Conservation (phyloP, 35 echinoderm and acorn worm species). For the Acanthaster planci region DNA sequence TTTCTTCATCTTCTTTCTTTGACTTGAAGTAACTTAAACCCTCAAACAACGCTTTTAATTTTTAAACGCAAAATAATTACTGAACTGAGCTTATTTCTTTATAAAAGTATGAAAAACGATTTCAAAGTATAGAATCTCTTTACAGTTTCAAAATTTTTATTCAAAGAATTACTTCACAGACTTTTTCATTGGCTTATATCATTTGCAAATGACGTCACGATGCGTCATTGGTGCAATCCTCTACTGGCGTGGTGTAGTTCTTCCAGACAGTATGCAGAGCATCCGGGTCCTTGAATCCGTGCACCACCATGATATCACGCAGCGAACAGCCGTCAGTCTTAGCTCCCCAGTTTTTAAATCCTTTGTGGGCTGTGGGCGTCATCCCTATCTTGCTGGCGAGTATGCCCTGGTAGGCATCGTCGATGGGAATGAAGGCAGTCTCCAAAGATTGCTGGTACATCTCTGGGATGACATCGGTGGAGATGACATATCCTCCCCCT, state of each 20-base stretch:
- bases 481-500: slow-evolving; percentile 87
- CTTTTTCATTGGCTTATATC: no score
- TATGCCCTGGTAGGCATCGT: slow-evolving; percentile 90
- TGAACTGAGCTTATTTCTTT: no score
- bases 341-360: slow-evolving; percentile 88
- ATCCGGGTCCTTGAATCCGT: slow-evolving; percentile 77
- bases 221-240: slow-evolving; percentile 36
- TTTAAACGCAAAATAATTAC: no score
- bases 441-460: slow-evolving; percentile 80
- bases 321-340: slow-evolving; percentile 82
- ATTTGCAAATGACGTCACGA: no score
- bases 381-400: slow-evolving; percentile 68
- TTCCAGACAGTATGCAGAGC: slow-evolving; percentile 83
- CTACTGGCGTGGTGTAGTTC: slow-evolving; percentile 72
- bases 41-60: no score
- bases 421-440: slow-evolving; percentile 85
- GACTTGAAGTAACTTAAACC: no score
- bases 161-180: no score
- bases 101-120: no score
- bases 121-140: no score
- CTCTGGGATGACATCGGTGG: slow-evolving; percentile 64
- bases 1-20: no score
- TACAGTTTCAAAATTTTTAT: no score
- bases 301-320: slow-evolving; percentile 72
- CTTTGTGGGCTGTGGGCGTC: slow-evolving; percentile 51